These are phyloP conservation scores for Ladona fulva DNA, from an alignment of 1,140 invertebrate species.

Conservation along the genomic window DNA sequence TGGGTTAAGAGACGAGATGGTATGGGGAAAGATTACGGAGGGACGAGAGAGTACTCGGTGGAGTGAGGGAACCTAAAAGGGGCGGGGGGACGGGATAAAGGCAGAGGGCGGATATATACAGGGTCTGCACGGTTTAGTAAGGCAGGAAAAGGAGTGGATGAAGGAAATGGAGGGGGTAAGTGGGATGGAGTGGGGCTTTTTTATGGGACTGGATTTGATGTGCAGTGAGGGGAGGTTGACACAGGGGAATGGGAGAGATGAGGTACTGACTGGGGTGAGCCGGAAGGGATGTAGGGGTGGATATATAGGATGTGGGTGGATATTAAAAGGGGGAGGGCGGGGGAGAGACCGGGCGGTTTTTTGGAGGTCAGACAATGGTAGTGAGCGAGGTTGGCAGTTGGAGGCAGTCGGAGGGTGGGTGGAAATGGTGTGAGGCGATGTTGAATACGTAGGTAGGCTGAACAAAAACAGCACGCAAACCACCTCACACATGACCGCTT, in stretches of 20 bases:
- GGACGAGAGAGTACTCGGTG: no score
- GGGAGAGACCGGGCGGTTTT: neutral
- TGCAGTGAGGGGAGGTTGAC: constrained; percentile 21
- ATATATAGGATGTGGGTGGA: no score
- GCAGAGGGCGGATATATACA: constrained; percentile 18
- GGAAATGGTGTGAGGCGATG: neutral
- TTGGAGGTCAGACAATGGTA: neutral
- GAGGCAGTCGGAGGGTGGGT: neutral
- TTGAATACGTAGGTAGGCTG: neutral
- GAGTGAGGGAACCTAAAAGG: no score
- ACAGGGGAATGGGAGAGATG: constrained; percentile 21
- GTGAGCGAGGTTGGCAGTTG: neutral
- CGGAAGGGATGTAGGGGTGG: no score
- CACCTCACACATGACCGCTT: neutral
- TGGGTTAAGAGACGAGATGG: neutral
- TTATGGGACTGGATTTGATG: constrained; percentile 21
- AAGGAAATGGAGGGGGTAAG: constrained; percentile 22
- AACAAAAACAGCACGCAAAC: constrained; percentile 9
- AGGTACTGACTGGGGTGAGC: constrained; percentile 16
- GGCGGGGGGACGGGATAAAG: constrained; percentile 15
- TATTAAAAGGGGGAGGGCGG: neutral
- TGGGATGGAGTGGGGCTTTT: constrained; percentile 24
- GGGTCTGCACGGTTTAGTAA: constrained; percentile 12
- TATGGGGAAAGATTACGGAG: constrained; percentile 19
- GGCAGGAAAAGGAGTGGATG: constrained; percentile 18